Percentiles rank a stretch among this genome's conserved stretches.
Evolutionary conservation across 2,797 vertebrate species (phyloP).

Genomic region (Sus cebifrons): DNA sequence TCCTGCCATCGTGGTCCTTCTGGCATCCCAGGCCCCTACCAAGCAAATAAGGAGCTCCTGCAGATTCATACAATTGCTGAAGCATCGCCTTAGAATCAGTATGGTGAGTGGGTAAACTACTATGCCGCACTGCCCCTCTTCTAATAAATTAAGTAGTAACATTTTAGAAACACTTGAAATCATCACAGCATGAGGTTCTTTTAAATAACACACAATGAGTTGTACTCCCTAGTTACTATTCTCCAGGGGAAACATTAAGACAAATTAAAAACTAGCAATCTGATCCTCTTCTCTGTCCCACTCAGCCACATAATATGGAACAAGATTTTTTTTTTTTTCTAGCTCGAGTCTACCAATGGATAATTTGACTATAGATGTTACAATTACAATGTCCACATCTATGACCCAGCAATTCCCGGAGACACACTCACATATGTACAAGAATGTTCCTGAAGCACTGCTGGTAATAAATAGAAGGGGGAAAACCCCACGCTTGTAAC

Average conservation of each 20-base stretch:
- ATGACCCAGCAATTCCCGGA: conserved; percentile 46
- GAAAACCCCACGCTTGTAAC: neutral
- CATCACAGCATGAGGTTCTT: conserved; percentile 82
- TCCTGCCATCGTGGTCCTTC: neutral
- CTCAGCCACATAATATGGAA: conserved; percentile 54
- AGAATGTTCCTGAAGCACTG: neutral
- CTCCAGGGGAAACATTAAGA: conserved; percentile 79
- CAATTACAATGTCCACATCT: conserved; percentile 55
- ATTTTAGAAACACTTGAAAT: conserved; percentile 81
- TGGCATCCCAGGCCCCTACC: neutral
- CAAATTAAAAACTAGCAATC: conserved; percentile 82
- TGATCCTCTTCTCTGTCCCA: conserved; percentile 71
- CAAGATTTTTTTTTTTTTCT: neutral
- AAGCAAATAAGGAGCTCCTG: neutral
- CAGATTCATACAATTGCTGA: neutral
- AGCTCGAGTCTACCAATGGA: conserved; percentile 37
- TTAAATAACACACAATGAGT: conserved; percentile 81
- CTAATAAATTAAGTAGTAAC: conserved; percentile 82
- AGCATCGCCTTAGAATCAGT: neutral
- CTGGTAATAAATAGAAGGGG: neutral
- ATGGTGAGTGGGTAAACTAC: neutral
- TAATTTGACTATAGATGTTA: conserved; percentile 72
- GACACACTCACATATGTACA: neutral
- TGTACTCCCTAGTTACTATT: conserved; percentile 71
- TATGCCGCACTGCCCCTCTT: conserved; percentile 25